Conservation (phyloP, 2,113 vertebrate genomes). For the Oplegnathus fasciatus region DNA sequence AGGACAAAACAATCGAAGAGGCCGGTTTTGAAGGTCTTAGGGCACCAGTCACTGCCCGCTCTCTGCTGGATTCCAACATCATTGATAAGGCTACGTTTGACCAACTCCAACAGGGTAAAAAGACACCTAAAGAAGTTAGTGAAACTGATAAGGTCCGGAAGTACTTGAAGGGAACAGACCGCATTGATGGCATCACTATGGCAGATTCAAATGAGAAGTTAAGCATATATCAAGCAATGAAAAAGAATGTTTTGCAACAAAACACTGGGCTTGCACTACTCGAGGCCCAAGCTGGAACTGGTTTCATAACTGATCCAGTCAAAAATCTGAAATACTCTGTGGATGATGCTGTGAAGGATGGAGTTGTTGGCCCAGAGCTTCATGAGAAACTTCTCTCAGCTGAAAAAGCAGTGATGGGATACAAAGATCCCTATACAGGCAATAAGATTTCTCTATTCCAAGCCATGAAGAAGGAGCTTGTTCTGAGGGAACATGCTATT, state of each 20-base stretch:
- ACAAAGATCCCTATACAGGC: conserved; percentile 90
- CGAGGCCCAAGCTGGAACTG: conserved; percentile 95
- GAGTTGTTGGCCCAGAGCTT: conserved; percentile 90
- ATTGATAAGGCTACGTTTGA: conserved; percentile 89
- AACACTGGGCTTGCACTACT: conserved; percentile 89
- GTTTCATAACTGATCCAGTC: conserved; percentile 89
- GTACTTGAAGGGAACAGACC: conserved; percentile 89
- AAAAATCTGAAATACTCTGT: conserved; percentile 88
- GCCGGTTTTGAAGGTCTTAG: conserved; percentile 90
- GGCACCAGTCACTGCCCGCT: conserved; percentile 86
- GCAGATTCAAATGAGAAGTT: conserved; percentile 91
- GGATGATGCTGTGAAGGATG: conserved; percentile 90
- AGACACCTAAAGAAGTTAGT: conserved; percentile 88
- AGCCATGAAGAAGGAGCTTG: conserved; percentile 90
- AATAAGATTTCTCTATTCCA: conserved; percentile 92
- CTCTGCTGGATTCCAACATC: conserved; percentile 89
- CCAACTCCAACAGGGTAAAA: conserved; percentile 89
- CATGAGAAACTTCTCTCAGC: conserved; percentile 90
- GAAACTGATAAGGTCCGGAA: conserved; percentile 85
- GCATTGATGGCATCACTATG: conserved; percentile 89
- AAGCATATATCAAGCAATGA: conserved; percentile 94
- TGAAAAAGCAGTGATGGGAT: conserved; percentile 93
- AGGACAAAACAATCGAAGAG: conserved; percentile 84
- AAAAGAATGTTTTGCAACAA: conserved; percentile 87
- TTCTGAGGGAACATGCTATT: conserved; percentile 83